A percentile compares a stretch with the other conserved stretches of the same genome.
Conservation (phyloP, 2,888 invertebrate species). For the Crioceris asparagi region DNA sequence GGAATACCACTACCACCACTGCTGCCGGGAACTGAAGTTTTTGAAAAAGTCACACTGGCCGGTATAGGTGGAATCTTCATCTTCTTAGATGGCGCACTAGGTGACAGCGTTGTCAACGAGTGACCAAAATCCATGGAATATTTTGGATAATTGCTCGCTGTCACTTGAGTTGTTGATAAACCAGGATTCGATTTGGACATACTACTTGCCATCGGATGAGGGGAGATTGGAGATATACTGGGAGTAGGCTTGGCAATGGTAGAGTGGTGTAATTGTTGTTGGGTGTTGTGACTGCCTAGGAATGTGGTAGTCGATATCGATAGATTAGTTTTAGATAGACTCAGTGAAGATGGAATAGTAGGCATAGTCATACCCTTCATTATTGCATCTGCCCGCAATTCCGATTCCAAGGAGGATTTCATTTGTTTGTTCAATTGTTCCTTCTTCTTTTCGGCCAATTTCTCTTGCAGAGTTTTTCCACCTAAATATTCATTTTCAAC, state of each 20-base stretch:
- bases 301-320: no score
- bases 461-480: slow-evolving; percentile 57
- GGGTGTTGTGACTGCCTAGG: no score
- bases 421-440: slow-evolving; percentile 26
- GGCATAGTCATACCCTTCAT: slow-evolving; percentile 23
- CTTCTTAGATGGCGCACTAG: neutral
- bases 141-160: no score
- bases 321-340: slow-evolving; percentile 45
- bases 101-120: neutral
- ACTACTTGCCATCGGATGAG: no score
- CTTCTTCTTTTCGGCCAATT: slow-evolving; percentile 55
- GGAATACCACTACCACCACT: no score
- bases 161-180: no score
- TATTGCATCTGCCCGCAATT: slow-evolving; percentile 17
- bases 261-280: no score
- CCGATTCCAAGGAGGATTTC: slow-evolving; percentile 17
- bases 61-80: slow-evolving; percentile 13
- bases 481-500: slow-evolving; percentile 20
- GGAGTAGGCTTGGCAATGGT: no score
- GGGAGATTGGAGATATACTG: no score
- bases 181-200: no score
- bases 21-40: slow-evolving; percentile 12
- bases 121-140: slow-evolving; percentile 10
- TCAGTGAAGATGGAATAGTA: slow-evolving; percentile 42
- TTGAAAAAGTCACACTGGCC: slow-evolving; percentile 21